These are phyloP conservation scores for Salminus brasiliensis DNA, from an alignment of 2,113 vertebrate species.

Conservation along the genomic window DNA sequence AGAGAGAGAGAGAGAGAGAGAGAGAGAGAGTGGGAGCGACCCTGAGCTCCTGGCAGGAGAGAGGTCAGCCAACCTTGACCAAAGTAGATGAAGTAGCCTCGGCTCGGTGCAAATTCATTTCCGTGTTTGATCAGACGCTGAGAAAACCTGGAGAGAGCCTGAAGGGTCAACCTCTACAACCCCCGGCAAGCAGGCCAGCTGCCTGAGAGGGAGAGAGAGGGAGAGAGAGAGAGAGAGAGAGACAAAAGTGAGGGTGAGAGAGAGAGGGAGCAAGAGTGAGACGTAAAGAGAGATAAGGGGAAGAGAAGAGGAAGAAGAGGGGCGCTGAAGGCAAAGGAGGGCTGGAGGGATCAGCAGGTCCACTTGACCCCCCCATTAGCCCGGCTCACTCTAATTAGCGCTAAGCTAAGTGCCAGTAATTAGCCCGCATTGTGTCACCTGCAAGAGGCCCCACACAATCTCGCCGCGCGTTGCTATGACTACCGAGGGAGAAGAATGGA, in stretches of 20 bases:
- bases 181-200: slow-evolving; percentile 44
- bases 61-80: slow-evolving; percentile 34
- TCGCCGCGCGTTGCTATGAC: slow-evolving; percentile 75
- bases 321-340: slow-evolving; percentile 61
- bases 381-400: slow-evolving; percentile 76
- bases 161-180: slow-evolving; percentile 54
- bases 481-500: slow-evolving; percentile 61
- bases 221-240: slow-evolving; percentile 27
- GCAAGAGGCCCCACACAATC: slow-evolving; percentile 69
- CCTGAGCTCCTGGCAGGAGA: slow-evolving; percentile 18
- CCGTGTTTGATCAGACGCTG: slow-evolving; percentile 45
- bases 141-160: slow-evolving; percentile 49
- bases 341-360: slow-evolving; percentile 75
- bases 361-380: slow-evolving; percentile 82
- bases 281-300: slow-evolving; percentile 45
- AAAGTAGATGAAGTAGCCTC: slow-evolving; percentile 50
- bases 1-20: too few species aligned
- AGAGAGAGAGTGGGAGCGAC: slow-evolving; percentile 5
- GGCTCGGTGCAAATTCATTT: slow-evolving; percentile 51
- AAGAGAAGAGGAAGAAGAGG: slow-evolving; percentile 45
- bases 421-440: slow-evolving; percentile 76
- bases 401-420: slow-evolving; percentile 78
- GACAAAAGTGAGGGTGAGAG: slow-evolving; percentile 21
- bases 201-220: slow-evolving; percentile 34
- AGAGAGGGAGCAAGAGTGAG: slow-evolving; percentile 56